phyloP scores from a whole-genome alignment of 2,888 invertebrate genomes.

The Eupsilia transversa region DNA sequence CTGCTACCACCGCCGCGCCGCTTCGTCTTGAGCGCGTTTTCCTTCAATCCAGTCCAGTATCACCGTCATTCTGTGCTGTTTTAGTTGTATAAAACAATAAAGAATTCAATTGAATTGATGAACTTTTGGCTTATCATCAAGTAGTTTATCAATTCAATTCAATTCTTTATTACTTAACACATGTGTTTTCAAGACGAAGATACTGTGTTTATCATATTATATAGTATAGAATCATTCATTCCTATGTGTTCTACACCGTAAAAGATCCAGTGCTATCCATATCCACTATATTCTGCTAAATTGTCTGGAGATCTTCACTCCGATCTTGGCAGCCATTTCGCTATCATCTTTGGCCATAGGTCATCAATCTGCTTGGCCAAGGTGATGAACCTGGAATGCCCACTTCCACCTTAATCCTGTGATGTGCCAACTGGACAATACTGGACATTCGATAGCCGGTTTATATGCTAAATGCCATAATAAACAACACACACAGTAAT shows the following conservation, averaged over 20 bases:
- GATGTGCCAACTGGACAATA: no score
- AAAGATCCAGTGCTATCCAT: background rate
- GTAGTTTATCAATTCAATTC: no score
- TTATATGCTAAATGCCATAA: no score
- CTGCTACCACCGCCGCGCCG: background rate
- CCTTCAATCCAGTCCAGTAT: background rate
- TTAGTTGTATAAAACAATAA: background rate
- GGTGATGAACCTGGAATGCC: background rate
- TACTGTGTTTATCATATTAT: no score
- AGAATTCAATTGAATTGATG: no score
- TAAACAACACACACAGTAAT: background rate
- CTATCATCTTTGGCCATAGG: background rate
- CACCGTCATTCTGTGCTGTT: background rate
- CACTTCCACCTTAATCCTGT: background rate
- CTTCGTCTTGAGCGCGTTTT: background rate
- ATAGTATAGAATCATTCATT: background rate
- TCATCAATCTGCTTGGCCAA: background rate
- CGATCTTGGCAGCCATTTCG: background rate
- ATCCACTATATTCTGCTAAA: background rate
- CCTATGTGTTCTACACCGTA: background rate
- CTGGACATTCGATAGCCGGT: no score
- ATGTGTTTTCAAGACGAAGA: no score
- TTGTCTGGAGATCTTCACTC: background rate
- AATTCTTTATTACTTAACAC: no score
- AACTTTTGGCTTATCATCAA: no score